Conservation (phyloP, 2,888 invertebrate species). For the Stenodema calcarata region DNA sequence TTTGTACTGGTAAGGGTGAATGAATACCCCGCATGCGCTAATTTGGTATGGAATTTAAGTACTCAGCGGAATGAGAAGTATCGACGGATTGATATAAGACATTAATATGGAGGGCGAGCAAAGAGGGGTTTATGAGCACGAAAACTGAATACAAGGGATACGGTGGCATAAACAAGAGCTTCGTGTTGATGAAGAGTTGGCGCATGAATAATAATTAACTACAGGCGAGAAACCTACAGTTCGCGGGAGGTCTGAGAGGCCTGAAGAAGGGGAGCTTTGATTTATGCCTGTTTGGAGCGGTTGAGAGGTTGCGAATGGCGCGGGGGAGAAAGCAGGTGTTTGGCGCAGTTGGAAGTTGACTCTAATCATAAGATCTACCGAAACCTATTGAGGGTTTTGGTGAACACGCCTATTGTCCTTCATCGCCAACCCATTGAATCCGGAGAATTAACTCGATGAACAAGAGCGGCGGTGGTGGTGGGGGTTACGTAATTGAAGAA, state of each 20-base stretch:
- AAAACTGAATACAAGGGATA: neutral
- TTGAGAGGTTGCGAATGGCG: neutral
- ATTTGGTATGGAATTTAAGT: too few relatives aligned
- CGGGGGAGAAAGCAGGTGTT: constrained; percentile 8
- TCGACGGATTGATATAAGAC: too few relatives aligned
- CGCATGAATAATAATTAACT: constrained; percentile 41
- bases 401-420: constrained; percentile 4
- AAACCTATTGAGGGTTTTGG: neutral
- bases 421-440: neutral
- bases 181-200: constrained; percentile 34
- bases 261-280: constrained; percentile 15
- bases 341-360: constrained; percentile 5
- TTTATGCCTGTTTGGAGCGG: constrained; percentile 40
- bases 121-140: too few relatives aligned
- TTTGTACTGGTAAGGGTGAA: too few relatives aligned
- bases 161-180: constrained; percentile 17
- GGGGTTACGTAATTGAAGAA: neutral
- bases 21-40: too few relatives aligned
- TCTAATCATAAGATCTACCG: constrained; percentile 34
- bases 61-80: too few relatives aligned
- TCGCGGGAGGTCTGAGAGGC: neutral
- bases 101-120: too few relatives aligned
- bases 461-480: neutral
- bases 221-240: neutral
- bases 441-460: neutral